Conservation (phyloP, 2,797 vertebrate species). For the Ptychadena robeensis region DNA sequence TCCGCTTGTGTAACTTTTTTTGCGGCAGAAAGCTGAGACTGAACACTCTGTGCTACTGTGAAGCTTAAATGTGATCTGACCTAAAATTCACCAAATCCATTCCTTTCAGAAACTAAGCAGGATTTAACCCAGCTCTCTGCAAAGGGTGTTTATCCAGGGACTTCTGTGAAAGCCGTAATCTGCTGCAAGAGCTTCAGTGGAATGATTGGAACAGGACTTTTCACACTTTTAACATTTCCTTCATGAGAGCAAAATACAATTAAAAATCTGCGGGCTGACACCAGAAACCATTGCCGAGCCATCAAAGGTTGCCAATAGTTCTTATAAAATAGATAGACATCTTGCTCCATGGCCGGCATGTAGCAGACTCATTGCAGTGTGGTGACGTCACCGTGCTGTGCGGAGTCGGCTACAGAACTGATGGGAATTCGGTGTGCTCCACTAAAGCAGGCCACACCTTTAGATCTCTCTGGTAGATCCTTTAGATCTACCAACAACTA, state of each 20-base stretch:
- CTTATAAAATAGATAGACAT: too few relatives aligned
- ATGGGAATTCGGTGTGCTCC: too few relatives aligned
- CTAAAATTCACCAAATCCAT: slow-evolving; percentile 66
- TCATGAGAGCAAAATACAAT: not conserved
- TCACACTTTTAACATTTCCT: not conserved
- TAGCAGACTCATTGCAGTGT: too few relatives aligned
- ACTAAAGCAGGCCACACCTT: too few relatives aligned
- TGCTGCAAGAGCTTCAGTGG: slow-evolving; percentile 33
- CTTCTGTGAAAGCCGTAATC: slow-evolving; percentile 46
- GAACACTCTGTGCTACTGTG: slow-evolving; percentile 33
- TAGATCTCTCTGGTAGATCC: too few relatives aligned
- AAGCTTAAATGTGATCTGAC: slow-evolving; percentile 64
- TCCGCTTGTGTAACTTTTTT: not conserved
- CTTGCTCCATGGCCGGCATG: too few relatives aligned
- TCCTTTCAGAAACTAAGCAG: slow-evolving; percentile 68
- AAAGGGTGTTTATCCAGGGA: slow-evolving; percentile 48
- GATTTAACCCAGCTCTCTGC: slow-evolving; percentile 70
- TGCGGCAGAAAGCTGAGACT: slow-evolving; percentile 15
- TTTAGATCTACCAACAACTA: too few relatives aligned
- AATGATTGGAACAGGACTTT: slow-evolving; percentile 13
- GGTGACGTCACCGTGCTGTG: too few relatives aligned
- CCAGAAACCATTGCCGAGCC: not conserved
- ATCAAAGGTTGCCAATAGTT: too few relatives aligned
- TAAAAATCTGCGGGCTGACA: not conserved
- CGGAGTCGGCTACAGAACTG: too few relatives aligned